Percentiles rank a stretch among this genome's conserved stretches.
These are phyloP conservation scores for Campylomormyrus numenius DNA, from an alignment of 2,113 vertebrate genomes.

Conservation along the genomic window DNA sequence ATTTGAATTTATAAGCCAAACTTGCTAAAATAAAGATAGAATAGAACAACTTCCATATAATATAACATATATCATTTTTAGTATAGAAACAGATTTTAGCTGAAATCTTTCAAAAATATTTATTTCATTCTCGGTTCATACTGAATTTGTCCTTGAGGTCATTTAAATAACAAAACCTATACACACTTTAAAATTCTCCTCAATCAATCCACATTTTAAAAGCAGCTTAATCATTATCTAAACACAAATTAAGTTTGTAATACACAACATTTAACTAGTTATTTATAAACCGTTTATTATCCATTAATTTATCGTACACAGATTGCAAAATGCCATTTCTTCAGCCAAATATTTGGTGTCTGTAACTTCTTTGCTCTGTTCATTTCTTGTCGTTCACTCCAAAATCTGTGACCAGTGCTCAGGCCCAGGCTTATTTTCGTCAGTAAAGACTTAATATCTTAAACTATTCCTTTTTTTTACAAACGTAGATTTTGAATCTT, in stretches of 20 bases:
- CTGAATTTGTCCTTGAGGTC: constrained; percentile 7
- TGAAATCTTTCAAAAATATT: neutral
- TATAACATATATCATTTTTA: neutral
- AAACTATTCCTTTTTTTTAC: neutral
- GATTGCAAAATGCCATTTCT: neutral
- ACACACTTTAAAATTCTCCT: neutral
- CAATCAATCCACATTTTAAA: neutral
- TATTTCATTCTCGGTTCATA: neutral
- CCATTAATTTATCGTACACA: neutral
- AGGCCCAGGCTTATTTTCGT: neutral
- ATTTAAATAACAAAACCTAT: neutral
- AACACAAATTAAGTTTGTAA: neutral
- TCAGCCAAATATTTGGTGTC: neutral
- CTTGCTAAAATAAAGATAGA: neutral
- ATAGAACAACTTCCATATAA: neutral
- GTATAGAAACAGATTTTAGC: neutral
- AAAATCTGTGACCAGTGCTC: neutral
- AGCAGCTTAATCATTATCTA: neutral
- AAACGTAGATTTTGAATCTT: neutral
- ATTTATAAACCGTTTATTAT: neutral
- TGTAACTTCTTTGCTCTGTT: neutral
- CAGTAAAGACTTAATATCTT: neutral
- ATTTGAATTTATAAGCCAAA: neutral
- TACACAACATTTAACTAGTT: neutral
- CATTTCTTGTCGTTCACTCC: neutral